Evolutionary conservation across 2,113 vertebrate genomes (phyloP).

Genomic region (Telmatochromis brachygnathus): DNA sequence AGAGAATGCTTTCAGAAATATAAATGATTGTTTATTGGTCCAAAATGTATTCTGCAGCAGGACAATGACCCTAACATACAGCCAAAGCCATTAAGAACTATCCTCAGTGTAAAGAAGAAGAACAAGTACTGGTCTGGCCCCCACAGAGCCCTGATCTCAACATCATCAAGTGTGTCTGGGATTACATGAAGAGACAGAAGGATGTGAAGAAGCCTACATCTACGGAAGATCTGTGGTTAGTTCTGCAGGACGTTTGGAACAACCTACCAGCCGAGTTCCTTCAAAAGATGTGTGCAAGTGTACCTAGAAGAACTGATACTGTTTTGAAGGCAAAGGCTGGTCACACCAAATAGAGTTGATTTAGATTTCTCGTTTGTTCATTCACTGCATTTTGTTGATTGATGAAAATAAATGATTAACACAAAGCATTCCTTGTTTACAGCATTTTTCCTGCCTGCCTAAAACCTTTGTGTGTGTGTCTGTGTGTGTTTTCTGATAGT

Average conservation of each 20-base stretch:
- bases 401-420: background rate
- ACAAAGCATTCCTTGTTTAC: background rate
- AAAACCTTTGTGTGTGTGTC: background rate
- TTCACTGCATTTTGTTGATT: background rate
- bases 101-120: background rate
- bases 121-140: background rate
- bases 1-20: background rate
- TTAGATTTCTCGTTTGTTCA: background rate
- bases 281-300: background rate
- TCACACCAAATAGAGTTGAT: background rate
- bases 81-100: background rate
- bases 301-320: background rate
- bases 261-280: background rate
- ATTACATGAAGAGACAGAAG: background rate
- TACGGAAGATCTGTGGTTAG: background rate
- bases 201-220: background rate
- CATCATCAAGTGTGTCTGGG: background rate
- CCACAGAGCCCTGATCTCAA: background rate
- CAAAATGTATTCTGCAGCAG: background rate
- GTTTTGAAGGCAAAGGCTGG: background rate
- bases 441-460: background rate
- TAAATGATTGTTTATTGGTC: background rate
- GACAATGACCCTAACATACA: background rate
- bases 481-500: background rate
- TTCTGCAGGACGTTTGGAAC: background rate